These are phyloP conservation scores for Allobates femoralis DNA, from an alignment of 2,797 vertebrate species.

Conservation along the genomic window DNA sequence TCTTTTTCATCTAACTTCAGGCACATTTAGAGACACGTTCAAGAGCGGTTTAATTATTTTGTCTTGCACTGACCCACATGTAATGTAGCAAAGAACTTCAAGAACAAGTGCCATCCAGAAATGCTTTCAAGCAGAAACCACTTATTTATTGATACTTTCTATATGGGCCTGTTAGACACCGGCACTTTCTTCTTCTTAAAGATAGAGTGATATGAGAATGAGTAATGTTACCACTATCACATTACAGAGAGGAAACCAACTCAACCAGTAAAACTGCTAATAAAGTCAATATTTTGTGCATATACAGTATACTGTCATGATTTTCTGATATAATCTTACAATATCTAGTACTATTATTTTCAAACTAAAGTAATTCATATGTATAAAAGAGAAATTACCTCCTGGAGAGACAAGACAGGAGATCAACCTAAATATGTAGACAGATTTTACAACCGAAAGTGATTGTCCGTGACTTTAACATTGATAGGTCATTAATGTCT, in stretches of 20 bases:
- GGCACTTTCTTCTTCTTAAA: constrained; percentile 24
- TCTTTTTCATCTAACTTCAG: constrained; percentile 29
- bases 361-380: neutral
- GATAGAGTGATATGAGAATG: neutral
- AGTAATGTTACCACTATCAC: neutral
- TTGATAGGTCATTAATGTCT: too few relatives aligned
- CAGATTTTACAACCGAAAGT: neutral
- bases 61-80: constrained; percentile 54
- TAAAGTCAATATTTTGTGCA: neutral
- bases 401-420: neutral
- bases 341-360: neutral
- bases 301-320: neutral
- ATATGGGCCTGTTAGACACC: constrained; percentile 49
- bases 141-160: constrained; percentile 21
- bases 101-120: constrained; percentile 50
- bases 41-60: constrained; percentile 51
- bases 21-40: constrained; percentile 36
- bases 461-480: too few relatives aligned
- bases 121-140: constrained; percentile 49
- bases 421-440: neutral
- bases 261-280: neutral
- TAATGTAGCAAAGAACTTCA: constrained; percentile 31
- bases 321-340: neutral
- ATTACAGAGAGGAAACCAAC: neutral
- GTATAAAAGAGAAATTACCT: neutral